Evolutionary conservation across 2,797 vertebrate genomes (phyloP).

Genomic region (Enteromius fasciolatus): DNA sequence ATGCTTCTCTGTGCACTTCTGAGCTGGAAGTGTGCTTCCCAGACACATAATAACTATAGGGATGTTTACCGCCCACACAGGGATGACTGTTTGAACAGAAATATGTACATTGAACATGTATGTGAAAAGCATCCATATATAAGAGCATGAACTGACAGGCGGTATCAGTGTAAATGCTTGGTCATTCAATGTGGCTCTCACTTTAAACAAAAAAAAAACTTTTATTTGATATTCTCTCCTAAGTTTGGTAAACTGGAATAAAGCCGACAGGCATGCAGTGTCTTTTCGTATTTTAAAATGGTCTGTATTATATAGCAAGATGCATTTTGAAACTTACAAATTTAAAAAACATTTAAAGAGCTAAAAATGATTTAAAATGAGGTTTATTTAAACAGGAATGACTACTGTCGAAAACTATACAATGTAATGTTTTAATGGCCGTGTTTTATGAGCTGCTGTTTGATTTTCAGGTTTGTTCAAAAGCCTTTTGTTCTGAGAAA

Average conservation of each 20-base stretch:
- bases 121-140: conserved; percentile 11
- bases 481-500: conserved; percentile 22
- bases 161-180: neutral
- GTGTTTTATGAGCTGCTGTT: neutral
- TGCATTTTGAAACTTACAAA: too few relatives aligned
- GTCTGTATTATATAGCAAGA: too few relatives aligned
- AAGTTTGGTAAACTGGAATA: conserved; percentile 23
- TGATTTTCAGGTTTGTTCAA: conserved; percentile 40
- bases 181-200: conserved; percentile 17
- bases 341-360: too few relatives aligned
- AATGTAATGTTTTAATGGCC: conserved; percentile 4
- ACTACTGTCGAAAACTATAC: too few relatives aligned
- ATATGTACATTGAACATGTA: neutral
- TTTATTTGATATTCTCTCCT: conserved; percentile 1
- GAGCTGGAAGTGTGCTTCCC: neutral
- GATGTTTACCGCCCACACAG: conserved; percentile 12
- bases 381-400: too few relatives aligned
- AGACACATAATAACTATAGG: conserved; percentile 26
- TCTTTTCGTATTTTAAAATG: neutral
- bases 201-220: neutral
- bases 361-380: too few relatives aligned
- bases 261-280: neutral
- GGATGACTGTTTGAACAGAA: neutral
- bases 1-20: neutral
- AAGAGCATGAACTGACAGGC: conserved; percentile 8